Percentiles rank a stretch among this genome's conserved stretches.
Conservation (phyloP, 2,113 vertebrate genomes). For the Heterochromis multidens region DNA sequence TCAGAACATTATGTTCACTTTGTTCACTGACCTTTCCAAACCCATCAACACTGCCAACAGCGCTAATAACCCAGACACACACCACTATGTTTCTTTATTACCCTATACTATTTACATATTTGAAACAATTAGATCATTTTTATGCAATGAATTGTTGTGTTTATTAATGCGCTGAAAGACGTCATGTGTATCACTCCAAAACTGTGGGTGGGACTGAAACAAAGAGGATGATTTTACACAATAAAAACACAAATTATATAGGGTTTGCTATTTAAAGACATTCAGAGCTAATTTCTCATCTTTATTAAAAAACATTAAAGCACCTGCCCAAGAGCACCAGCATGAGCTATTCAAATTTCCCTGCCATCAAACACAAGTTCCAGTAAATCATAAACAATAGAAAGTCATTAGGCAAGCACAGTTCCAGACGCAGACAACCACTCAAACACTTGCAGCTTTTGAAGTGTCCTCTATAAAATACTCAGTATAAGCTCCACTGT, state of each 20-base stretch:
- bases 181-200: neutral
- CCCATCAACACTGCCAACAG: conserved; percentile 37
- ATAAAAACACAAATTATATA: neutral
- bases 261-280: neutral
- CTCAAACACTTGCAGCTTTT: neutral
- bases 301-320: neutral
- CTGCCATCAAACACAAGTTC: neutral
- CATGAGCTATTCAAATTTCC: neutral
- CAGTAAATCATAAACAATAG: neutral
- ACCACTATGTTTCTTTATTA: conserved; percentile 14
- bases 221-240: neutral
- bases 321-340: neutral
- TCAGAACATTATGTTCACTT: conserved; percentile 55
- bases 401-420: neutral
- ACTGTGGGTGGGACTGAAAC: neutral
- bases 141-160: neutral
- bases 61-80: conserved; percentile 27
- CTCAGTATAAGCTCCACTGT: neutral
- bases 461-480: neutral
- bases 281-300: neutral
- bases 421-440: neutral
- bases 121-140: conserved; percentile 38
- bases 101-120: conserved; percentile 30
- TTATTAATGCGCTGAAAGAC: conserved; percentile 9
- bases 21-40: conserved; percentile 64